Evolutionary conservation across 2,888 invertebrate genomes (phyloP), one percentile per base, ranked within the genome.

Genomic region (Sphinx pinastri): DNA sequence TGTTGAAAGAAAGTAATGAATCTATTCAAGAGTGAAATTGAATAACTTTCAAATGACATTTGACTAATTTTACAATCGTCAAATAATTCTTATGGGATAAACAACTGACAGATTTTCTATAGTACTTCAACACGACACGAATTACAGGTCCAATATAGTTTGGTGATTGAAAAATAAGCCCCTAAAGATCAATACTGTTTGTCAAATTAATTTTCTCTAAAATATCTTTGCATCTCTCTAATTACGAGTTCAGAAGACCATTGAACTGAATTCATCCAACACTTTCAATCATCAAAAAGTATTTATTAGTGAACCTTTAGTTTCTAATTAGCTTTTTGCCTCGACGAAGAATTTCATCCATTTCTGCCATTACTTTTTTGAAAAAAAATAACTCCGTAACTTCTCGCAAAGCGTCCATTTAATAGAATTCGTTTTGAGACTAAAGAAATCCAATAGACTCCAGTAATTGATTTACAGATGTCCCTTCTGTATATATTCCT

Each of bases 381-480:
- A 67, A 73, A 71, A 74, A 25, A 25, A 74, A 73, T 73, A 75
- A 73, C 74, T 73, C 71, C 70, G 71, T 71, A 71, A 75, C 69
- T 74, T 75, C 73, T 76, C 71, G 74, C 74, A 79, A 79, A 79
- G 79, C 79, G 76, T 71, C 77, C 71, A 74, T 75, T 79, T 71
- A 81, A 77, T 75, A 73, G 77, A 84, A 81, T 83, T 80, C 79
- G 74, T 77, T 82, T 77, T 75, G 75, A 80, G 77, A 80, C 77
- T 76, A 77, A 76, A 79, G 76, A 73, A 84, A 77, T 81, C 74
- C 76, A 84, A 85, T 85, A 82, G 82, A 82, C 81, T 81, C 75
- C 71, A 70, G 82, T 84, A 84, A 85, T 83, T 84, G 82, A 82
- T 83, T 85, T 82, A 81, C 51, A 75, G 74, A 75, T 75, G 77